Conservation (phyloP, 2,888 invertebrate species). For the Ochlodes sylvanus region DNA sequence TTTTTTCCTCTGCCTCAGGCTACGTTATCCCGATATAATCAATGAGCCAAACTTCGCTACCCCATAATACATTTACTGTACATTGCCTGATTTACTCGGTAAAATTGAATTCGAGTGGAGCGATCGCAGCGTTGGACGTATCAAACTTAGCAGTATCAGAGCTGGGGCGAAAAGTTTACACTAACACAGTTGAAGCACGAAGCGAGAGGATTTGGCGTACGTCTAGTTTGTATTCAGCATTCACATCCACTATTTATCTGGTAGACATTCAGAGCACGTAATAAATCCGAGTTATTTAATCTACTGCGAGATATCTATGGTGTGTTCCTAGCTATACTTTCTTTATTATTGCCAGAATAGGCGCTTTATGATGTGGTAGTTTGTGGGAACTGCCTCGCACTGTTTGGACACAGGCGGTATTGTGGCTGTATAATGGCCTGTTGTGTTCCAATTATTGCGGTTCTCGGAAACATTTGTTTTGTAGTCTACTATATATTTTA, state of each 20-base stretch:
- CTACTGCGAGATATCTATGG: slow-evolving; percentile 62
- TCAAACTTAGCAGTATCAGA: slow-evolving; percentile 10
- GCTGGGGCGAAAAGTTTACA: slow-evolving; percentile 19
- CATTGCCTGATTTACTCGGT: slow-evolving; percentile 1
- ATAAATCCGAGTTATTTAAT: slow-evolving; percentile 78
- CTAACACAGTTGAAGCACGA: slow-evolving; percentile 39
- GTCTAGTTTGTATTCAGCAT: slow-evolving; percentile 60
- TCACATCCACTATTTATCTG: slow-evolving; percentile 62
- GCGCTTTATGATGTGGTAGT: slow-evolving; percentile 50
- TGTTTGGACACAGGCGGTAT: slow-evolving; percentile 18
- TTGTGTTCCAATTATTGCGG: slow-evolving; percentile 12
- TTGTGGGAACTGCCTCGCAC: slow-evolving; percentile 35
- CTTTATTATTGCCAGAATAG: slow-evolving; percentile 48
- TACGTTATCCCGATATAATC: slow-evolving; percentile 37
- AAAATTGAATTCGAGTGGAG: neutral
- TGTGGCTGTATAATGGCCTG: slow-evolving; percentile 15
- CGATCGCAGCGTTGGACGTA: slow-evolving; percentile 6
- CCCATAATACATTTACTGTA: neutral
- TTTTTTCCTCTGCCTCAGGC: slow-evolving; percentile 46
- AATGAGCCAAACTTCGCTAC: slow-evolving; percentile 9
- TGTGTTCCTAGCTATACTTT: slow-evolving; percentile 47
- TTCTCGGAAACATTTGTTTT: slow-evolving; percentile 17
- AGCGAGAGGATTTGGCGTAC: slow-evolving; percentile 46
- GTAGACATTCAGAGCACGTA: slow-evolving; percentile 69
- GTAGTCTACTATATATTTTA: slow-evolving; percentile 2